Conservation (phyloP, 2,113 vertebrate genomes). For the Channa argus region DNA sequence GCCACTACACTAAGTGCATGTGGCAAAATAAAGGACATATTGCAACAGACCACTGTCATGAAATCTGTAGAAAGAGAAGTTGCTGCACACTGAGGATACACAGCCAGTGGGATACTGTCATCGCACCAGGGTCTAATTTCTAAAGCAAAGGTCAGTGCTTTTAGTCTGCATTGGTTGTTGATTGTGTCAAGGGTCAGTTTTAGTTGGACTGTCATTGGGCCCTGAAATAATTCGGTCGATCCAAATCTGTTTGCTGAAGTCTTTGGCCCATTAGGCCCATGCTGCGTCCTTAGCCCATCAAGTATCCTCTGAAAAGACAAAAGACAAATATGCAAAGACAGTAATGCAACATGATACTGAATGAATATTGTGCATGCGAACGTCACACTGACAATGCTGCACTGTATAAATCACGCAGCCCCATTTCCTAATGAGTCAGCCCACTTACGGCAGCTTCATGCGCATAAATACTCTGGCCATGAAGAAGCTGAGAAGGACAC, state of each 20-base stretch:
- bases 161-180: slow-evolving; percentile 14
- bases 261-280: too few relatives aligned
- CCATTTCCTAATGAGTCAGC: too few relatives aligned
- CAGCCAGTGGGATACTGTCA: slow-evolving; percentile 28
- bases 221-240: slow-evolving; percentile 8
- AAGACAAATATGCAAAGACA: slow-evolving; percentile 6
- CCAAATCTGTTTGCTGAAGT: neutral
- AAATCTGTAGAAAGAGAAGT: slow-evolving; percentile 12
- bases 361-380: too few relatives aligned
- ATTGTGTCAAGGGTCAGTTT: slow-evolving; percentile 9
- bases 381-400: too few relatives aligned
- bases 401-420: too few relatives aligned
- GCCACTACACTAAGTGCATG: neutral
- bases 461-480: slow-evolving; percentile 99
- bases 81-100: slow-evolving; percentile 16
- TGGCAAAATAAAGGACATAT: too few relatives aligned
- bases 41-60: too few relatives aligned
- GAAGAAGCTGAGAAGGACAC: slow-evolving; percentile 98
- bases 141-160: slow-evolving; percentile 45
- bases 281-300: slow-evolving; percentile 88
- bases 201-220: slow-evolving; percentile 10
- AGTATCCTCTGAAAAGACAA: slow-evolving; percentile 89
- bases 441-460: slow-evolving; percentile 98
- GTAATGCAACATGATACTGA: too few relatives aligned
- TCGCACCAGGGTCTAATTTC: slow-evolving; percentile 28